phyloP scores from a whole-genome alignment of 2,888 invertebrate genomes.

The Lingula anatina region DNA sequence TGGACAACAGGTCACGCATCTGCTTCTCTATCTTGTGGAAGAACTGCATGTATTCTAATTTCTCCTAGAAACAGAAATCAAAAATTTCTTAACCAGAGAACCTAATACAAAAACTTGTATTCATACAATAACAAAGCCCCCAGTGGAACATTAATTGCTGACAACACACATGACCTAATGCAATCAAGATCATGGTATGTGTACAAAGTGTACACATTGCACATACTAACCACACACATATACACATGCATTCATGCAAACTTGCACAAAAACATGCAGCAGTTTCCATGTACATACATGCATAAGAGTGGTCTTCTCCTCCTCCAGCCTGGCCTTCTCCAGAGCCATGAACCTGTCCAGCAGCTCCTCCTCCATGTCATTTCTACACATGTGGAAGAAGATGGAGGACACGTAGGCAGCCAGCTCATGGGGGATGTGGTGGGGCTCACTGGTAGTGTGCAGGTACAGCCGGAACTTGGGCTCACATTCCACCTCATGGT shows the following conservation, averaged over 20 bases:
- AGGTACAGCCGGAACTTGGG: constrained; percentile 48
- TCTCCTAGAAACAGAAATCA: constrained; percentile 42
- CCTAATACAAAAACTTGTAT: too few relatives aligned
- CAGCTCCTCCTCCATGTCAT: constrained; percentile 44
- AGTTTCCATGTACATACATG: constrained; percentile 39
- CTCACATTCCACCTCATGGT: constrained; percentile 52
- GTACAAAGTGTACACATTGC: too few relatives aligned
- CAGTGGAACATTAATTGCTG: too few relatives aligned
- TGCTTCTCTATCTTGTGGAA: constrained; percentile 35
- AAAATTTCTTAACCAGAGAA: too few relatives aligned
- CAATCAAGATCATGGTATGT: too few relatives aligned
- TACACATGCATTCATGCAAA: too few relatives aligned
- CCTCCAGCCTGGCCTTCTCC: constrained; percentile 50
- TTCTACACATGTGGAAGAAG: constrained; percentile 41
- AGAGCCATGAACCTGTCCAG: constrained; percentile 44
- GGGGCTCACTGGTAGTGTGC: constrained; percentile 46
- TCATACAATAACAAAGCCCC: too few relatives aligned
- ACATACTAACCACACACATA: too few relatives aligned
- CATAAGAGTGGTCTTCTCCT: constrained; percentile 41
- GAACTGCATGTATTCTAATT: constrained; percentile 36
- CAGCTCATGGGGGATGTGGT: constrained; percentile 40
- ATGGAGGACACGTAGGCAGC: constrained; percentile 43
- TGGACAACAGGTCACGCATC: constrained; percentile 39
- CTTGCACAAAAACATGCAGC: too few relatives aligned
- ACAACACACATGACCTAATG: too few relatives aligned